Conservation (phyloP, 2,888 invertebrate genomes). For the Drosophila parthenogenetica region DNA sequence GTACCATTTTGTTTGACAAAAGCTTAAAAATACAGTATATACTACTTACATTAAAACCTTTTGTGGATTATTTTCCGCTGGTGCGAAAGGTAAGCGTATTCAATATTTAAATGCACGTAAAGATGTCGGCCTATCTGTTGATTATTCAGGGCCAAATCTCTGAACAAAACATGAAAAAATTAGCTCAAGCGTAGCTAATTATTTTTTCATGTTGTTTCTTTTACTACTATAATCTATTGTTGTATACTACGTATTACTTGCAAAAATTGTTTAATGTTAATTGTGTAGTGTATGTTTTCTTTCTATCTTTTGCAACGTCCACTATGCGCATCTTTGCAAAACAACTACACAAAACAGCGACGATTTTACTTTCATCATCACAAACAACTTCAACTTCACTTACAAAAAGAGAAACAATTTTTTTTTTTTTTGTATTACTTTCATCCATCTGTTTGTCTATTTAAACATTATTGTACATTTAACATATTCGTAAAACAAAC, state of each 20-base stretch:
- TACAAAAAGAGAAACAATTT: slow-evolving; percentile 28
- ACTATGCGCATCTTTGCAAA: slow-evolving; percentile 61
- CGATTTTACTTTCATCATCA: slow-evolving; percentile 82
- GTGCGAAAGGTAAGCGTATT: slow-evolving; percentile 2
- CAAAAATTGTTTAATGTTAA: slow-evolving; percentile 54
- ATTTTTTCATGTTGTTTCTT: slow-evolving; percentile 55
- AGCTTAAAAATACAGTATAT: slow-evolving; percentile 10
- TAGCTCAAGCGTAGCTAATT: slow-evolving; percentile 80
- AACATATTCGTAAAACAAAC: slow-evolving; percentile 13
- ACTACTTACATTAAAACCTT: background rate
- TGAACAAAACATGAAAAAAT: slow-evolving; percentile 62
- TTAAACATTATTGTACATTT: background rate
- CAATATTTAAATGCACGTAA: slow-evolving; percentile 5
- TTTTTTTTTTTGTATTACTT: slow-evolving; percentile 72
- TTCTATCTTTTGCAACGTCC: slow-evolving; percentile 38
- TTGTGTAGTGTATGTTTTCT: slow-evolving; percentile 30
- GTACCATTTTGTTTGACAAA: slow-evolving; percentile 1
- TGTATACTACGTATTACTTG: slow-evolving; percentile 36
- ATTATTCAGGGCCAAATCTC: slow-evolving; percentile 63
- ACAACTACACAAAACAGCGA: slow-evolving; percentile 66
- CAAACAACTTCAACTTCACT: slow-evolving; percentile 30
- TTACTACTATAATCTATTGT: slow-evolving; percentile 15
- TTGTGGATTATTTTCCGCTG: slow-evolving; percentile 31
- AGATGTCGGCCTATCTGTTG: slow-evolving; percentile 12
- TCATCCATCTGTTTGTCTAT: slow-evolving; percentile 62